These are phyloP conservation scores for Maccullochella peelii DNA, from an alignment of 2,113 vertebrate species.

Conservation along the genomic window DNA sequence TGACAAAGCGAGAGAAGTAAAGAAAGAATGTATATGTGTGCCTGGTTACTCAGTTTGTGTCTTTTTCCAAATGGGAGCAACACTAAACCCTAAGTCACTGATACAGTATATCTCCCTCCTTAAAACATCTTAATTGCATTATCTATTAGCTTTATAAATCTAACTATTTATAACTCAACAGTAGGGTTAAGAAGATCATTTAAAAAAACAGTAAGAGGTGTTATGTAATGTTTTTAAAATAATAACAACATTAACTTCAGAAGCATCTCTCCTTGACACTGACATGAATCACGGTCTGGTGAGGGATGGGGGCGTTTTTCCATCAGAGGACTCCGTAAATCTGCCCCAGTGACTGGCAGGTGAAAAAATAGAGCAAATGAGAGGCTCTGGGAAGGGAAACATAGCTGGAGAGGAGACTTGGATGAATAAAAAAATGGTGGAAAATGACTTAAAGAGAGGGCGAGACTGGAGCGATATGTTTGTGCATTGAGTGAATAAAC, in stretches of 20 bases:
- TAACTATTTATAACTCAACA: conserved; percentile 5
- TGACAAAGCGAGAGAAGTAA: conserved; percentile 23
- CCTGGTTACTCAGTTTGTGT: conserved; percentile 19
- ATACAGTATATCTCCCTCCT: background rate
- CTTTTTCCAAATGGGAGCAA: conserved; percentile 19
- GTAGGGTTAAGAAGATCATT: conserved; percentile 37
- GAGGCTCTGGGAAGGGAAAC: conserved; percentile 42
- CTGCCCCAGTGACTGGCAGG: conserved; percentile 67
- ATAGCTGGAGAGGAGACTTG: conserved; percentile 26
- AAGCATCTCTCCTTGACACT: conserved; percentile 29
- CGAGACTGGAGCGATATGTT: conserved; percentile 33
- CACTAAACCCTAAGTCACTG: conserved; percentile 7
- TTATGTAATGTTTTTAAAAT: conserved; percentile 38
- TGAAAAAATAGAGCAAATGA: conserved; percentile 76
- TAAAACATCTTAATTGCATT: background rate
- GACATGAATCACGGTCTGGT: conserved; percentile 33
- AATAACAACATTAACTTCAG: conserved; percentile 19
- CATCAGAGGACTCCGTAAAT: conserved; percentile 62
- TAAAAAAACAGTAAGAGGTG: conserved; percentile 19
- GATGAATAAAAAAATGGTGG: conserved; percentile 54
- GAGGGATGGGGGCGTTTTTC: conserved; percentile 34
- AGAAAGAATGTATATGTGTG: conserved; percentile 9
- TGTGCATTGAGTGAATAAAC: conserved; percentile 38
- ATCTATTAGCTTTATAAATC: conserved; percentile 23
- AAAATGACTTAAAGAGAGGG: conserved; percentile 51